Base-by-base conservation (phyloP, 2,113 vertebrate genomes). In the Epinephelus cyanopodus region DNA sequence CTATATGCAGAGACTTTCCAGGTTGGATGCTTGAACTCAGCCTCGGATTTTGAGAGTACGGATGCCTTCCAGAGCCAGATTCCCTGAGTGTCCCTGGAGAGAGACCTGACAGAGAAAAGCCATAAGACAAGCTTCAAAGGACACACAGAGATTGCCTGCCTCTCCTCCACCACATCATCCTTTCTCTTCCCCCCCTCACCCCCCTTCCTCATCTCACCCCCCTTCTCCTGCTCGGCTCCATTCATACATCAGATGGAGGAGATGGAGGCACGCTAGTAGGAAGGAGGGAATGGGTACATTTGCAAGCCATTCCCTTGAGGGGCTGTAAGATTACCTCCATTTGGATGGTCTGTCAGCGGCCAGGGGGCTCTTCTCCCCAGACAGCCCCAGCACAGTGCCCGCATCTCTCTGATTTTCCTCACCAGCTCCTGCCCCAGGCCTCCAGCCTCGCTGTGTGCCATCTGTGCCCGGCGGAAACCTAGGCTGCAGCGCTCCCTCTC, bases 111-210 rank as follows among this genome's bases (percentile, higher is more conserved):
- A 88, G 91, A 87, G 78, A 89, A 92, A 90, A 92, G 90, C 89
- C 87, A 93, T 90, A 93, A 92, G 90, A 92, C 90, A 90, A 91
- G 87, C 91, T 92, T 90, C 91, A 91, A 90, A 91, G 89, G 89
- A 91, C 90, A 90, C 60, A 79, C 79, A 87, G 76, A 93, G 90
- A 91, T 91, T 91, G 88, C 90, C 81, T 92, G 82, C 87, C 83
- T 88, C 76, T 84, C 70, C 84, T 84, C 78, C 83, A 77, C 73
- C 86, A 63, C 83, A 79, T 74, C 89, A 71, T 66, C 74, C 60
- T 71, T 27, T 11, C 80, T 11, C 81, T 54, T 7, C 47, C 27
- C 45, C 29, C 48, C 29, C 56, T 37, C 42, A 42, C 29, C 39
- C n/a, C 61, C 25, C 37, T 19, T 12, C 47, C 48, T 56, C 42